phyloP scores from a whole-genome alignment of 1,140 invertebrate species.

The Eueides isabella region DNA sequence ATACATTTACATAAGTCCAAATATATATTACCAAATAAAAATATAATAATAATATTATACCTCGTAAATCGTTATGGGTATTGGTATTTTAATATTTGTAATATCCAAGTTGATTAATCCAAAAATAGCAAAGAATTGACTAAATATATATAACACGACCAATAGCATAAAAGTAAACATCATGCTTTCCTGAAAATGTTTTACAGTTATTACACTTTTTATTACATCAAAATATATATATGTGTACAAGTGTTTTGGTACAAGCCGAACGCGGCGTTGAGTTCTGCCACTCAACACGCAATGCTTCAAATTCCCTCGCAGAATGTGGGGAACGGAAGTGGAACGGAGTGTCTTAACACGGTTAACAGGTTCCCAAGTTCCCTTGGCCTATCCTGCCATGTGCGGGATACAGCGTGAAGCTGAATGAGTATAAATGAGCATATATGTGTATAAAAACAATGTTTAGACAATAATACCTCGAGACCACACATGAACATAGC shows the following conservation, averaged over 20 bases:
- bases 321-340: no score
- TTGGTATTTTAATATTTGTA: slow-evolving; percentile 70
- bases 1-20: neutral
- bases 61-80: slow-evolving; percentile 60
- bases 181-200: slow-evolving; percentile 71
- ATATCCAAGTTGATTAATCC: slow-evolving; percentile 75
- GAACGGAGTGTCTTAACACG: no score
- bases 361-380: no score
- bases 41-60: neutral
- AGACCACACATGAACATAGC: slow-evolving; percentile 87
- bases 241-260: no score
- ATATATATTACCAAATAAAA: neutral
- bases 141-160: slow-evolving; percentile 70
- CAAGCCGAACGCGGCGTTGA: no score
- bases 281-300: no score
- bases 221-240: slow-evolving; percentile 6
- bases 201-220: neutral
- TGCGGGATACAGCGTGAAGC: no score
- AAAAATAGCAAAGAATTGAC: slow-evolving; percentile 74
- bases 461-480: slow-evolving; percentile 83
- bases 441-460: slow-evolving; percentile 20
- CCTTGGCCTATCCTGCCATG: no score
- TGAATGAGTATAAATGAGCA: slow-evolving; percentile 14
- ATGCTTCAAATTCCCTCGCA: no score
- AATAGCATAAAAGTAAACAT: slow-evolving; percentile 75